These are phyloP conservation scores for Hermetia illucens DNA, from an alignment of 1,140 invertebrate species.

Conservation along the genomic window DNA sequence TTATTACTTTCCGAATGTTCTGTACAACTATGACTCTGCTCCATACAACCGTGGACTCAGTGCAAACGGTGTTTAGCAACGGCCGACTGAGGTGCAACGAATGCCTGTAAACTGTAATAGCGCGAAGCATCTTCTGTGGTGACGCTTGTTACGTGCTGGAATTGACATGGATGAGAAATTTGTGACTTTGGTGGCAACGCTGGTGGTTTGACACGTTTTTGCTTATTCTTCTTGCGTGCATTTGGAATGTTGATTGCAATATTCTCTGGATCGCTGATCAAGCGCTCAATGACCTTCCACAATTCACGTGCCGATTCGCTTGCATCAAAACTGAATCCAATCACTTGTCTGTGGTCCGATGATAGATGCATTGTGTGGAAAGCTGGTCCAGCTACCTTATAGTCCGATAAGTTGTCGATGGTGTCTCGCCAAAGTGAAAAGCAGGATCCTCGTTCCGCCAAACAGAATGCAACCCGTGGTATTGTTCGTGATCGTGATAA, in stretches of 20 bases:
- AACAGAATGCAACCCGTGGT: constrained; percentile 54
- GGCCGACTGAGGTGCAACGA: constrained; percentile 29
- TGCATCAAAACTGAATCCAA: constrained; percentile 64
- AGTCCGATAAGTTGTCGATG: constrained; percentile 56
- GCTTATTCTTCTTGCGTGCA: constrained; percentile 39
- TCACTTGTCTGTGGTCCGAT: constrained; percentile 33
- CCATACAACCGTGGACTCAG: too few relatives aligned
- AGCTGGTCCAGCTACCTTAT: constrained; percentile 46
- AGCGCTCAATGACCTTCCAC: constrained; percentile 47
- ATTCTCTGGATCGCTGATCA: constrained; percentile 66
- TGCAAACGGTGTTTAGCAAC: constrained; percentile 11
- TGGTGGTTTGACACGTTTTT: constrained; percentile 33
- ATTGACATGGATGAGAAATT: constrained; percentile 76
- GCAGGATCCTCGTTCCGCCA: constrained; percentile 71
- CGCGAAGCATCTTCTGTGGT: constrained; percentile 49
- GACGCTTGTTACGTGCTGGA: constrained; percentile 72
- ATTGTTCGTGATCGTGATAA: constrained; percentile 54
- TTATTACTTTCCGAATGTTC: too few relatives aligned
- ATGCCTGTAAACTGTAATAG: constrained; percentile 52
- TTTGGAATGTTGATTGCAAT: constrained; percentile 59
- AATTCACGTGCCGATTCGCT: constrained; percentile 57
- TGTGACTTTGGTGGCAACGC: constrained; percentile 61
- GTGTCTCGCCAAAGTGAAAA: constrained; percentile 75
- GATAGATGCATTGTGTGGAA: constrained; percentile 78
- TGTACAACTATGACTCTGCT: too few relatives aligned